A percentile compares a stretch with the other conserved stretches of the same genome.
Evolutionary conservation across 2,113 vertebrate species (phyloP).

Genomic region (Numenius arquata): DNA sequence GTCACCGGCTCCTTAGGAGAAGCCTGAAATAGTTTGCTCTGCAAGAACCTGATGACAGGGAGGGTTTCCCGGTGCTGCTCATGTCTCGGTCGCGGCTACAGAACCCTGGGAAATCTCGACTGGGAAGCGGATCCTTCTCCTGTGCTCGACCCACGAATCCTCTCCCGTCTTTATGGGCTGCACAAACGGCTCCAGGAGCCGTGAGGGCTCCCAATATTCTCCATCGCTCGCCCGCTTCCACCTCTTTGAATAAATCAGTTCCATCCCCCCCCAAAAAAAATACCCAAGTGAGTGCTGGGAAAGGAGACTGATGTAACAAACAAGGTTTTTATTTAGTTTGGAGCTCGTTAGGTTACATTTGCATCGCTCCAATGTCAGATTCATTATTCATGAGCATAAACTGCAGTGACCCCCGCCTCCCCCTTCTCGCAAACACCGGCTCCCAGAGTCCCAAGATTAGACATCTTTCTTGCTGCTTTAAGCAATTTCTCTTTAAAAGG

Average conservation of each 20-base stretch:
- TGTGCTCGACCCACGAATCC: neutral
- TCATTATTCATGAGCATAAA: conserved; percentile 69
- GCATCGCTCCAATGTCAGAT: conserved; percentile 52
- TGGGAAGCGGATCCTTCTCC: neutral
- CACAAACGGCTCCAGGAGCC: neutral
- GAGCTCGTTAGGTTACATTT: conserved; percentile 54
- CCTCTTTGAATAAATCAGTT: neutral
- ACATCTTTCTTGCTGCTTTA: conserved; percentile 45
- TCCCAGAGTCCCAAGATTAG: conserved; percentile 20
- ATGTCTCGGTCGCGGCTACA: neutral
- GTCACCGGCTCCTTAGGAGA: neutral
- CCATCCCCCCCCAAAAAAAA: neutral
- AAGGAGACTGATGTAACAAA: conserved; percentile 2
- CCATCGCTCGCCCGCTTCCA: neutral
- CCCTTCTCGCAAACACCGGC: neutral
- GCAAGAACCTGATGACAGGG: neutral
- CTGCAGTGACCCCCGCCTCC: conserved; percentile 28
- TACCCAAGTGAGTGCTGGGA: neutral
- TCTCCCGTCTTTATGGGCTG: neutral
- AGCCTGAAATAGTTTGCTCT: neutral
- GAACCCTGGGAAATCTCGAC: too few species aligned
- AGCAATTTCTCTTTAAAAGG: conserved; percentile 51
- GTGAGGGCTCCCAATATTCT: accelerated
- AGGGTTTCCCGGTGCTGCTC: neutral
- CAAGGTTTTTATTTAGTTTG: conserved; percentile 26